phyloP scores from a whole-genome alignment of 2,888 invertebrate genomes.

The Aleiodes leptofemur region DNA sequence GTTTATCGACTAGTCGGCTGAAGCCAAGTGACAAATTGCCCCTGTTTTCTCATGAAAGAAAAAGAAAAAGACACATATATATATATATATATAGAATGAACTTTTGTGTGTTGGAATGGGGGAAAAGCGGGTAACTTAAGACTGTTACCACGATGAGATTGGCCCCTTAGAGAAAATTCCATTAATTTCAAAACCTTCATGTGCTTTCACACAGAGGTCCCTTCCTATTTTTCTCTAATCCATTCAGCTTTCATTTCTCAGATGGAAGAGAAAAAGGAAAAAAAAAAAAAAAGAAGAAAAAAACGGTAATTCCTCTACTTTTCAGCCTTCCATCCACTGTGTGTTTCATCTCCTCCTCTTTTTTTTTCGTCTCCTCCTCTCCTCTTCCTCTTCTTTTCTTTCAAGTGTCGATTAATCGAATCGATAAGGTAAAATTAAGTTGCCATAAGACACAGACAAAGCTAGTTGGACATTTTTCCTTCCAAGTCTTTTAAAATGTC shows the following conservation, averaged over 20 bases:
- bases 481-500: background rate
- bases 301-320: background rate
- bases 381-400: too few species aligned
- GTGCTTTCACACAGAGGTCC: constrained; percentile 16
- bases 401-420: constrained; percentile 18
- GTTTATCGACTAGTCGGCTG: constrained; percentile 28
- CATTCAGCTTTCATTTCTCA: constrained; percentile 1
- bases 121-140: constrained; percentile 14
- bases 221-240: constrained; percentile 8
- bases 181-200: constrained; percentile 31
- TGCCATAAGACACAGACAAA: background rate
- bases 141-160: constrained; percentile 32
- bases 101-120: background rate
- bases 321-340: background rate
- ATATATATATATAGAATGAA: background rate
- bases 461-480: constrained; percentile 1
- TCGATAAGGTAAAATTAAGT: constrained; percentile 24
- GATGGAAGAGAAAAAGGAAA: background rate
- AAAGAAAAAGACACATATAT: background rate
- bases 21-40: constrained; percentile 34
- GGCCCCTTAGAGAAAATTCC: constrained; percentile 31
- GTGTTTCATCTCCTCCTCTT: too few species aligned
- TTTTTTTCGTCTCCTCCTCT: too few species aligned
- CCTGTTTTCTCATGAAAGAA: constrained; percentile 16
- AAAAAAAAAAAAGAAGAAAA: background rate